Percentiles rank a stretch among this genome's conserved stretches.
Evolutionary conservation across 2,113 vertebrate genomes (phyloP).

Genomic region (Dicrurus megarhynchus): DNA sequence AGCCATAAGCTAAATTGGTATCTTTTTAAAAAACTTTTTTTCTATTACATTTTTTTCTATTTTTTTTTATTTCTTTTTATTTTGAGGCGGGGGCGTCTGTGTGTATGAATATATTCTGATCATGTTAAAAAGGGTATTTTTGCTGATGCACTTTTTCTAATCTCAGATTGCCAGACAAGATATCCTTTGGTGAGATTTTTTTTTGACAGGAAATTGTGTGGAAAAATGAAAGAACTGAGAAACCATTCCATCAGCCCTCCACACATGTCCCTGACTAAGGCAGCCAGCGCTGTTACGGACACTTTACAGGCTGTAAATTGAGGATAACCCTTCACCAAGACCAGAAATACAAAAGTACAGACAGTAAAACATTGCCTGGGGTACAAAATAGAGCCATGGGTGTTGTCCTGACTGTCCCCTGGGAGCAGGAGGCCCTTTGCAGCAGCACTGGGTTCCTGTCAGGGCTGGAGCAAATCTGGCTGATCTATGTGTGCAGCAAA

Average conservation of each 20-base stretch:
- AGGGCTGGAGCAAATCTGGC: neutral
- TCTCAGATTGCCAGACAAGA: neutral
- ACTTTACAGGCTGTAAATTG: neutral
- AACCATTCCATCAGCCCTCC: neutral
- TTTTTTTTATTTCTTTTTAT: no score
- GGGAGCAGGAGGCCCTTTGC: neutral
- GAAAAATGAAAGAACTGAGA: neutral
- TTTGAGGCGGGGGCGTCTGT: neutral
- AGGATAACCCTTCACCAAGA: neutral
- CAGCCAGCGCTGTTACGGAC: neutral
- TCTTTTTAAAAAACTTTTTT: neutral
- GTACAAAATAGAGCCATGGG: rapidly evolving
- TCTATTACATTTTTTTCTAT: neutral
- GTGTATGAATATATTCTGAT: neutral
- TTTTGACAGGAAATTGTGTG: neutral
- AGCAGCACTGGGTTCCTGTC: neutral
- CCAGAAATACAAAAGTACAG: neutral
- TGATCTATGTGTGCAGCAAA: neutral
- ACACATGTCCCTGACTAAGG: neutral
- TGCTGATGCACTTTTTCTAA: neutral
- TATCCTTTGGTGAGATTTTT: neutral
- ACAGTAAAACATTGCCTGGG: neutral
- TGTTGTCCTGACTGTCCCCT: neutral
- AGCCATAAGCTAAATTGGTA: neutral
- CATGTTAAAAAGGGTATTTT: neutral